Evolutionary conservation across 2,797 vertebrate genomes (phyloP), one percentile per base, ranked within the genome.

Genomic region (Kryptolebias ocellatus): DNA sequence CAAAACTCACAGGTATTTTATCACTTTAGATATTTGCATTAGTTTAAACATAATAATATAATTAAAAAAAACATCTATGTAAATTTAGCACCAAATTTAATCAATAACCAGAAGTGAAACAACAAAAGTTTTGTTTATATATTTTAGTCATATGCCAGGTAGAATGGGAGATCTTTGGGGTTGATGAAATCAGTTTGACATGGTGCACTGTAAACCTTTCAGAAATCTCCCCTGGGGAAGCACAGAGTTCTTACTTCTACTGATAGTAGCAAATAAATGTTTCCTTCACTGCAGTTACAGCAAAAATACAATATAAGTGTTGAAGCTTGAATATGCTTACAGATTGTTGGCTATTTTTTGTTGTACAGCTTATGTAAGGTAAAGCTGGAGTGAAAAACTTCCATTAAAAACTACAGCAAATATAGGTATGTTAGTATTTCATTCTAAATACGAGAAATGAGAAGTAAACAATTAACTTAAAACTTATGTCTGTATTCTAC

Each of bases 171-270:
- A 59, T 64, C 42, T 28, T 64, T 45, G 34, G 11, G 12, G n/a
- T 15, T 24, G 20, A 24, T 24, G 20, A 24, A 24, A 54, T 47
- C 53, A 58, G 16, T 37, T 51, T 51, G 31, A 50, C 4, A 12
- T 46, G n/a, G 14, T 16, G 20, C 14, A 14, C 59, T 27, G 20
- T 52, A 52, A 62, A 34, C 60, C 53, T 37, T 70, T 62, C 51
- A 56, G 34, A 73, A 42, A 27, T 9, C 37, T 72, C 56, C 70
- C 39, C 53, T 46, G 39, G 46, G 53, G 39, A n/a, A 67, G 57
- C 53, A 61, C 2, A 57, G n/a, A 60, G 31, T 49, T 49, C 54
- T 54, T 9, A 18, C 67, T 50, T 55, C 15, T 37, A 44, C 58
- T 62, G 54, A 15, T 47, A 62, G 31, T 24, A 18, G 39, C 17